Percentiles rank a stretch among this genome's conserved stretches.
These are phyloP conservation scores for Peromyscus eremicus DNA, from an alignment of 2,797 vertebrate genomes.

Conservation along the genomic window DNA sequence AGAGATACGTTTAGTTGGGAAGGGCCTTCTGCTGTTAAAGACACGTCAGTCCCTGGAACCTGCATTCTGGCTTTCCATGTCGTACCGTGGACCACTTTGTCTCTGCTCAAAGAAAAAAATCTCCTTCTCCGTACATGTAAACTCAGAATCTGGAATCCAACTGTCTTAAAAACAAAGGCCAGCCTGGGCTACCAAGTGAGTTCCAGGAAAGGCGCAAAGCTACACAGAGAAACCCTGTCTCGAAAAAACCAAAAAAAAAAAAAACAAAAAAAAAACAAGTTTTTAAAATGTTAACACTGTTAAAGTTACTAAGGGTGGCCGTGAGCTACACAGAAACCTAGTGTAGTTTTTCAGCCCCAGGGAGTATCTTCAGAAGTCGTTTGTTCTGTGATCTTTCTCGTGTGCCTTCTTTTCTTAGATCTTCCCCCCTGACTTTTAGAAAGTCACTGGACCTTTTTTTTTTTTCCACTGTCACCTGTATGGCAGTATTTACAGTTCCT, in stretches of 20 bases:
- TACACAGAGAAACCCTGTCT: too few relatives aligned
- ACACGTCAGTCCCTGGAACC: slow-evolving; percentile 44
- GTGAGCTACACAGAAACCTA: slow-evolving; percentile 30
- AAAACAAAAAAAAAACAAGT: not conserved
- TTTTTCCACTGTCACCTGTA: not conserved
- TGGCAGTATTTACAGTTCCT: not conserved
- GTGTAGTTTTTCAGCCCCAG: not conserved
- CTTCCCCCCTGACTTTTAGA: not conserved
- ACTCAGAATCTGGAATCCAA: slow-evolving; percentile 32
- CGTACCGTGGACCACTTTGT: not conserved
- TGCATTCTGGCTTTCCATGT: not conserved
- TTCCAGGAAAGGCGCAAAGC: too few relatives aligned
- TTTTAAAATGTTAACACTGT: slow-evolving; percentile 23
- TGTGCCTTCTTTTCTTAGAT: slow-evolving; percentile 19
- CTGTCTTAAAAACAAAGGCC: not conserved
- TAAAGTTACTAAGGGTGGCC: slow-evolving; percentile 35
- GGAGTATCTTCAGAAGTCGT: not conserved
- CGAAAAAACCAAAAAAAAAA: too few relatives aligned
- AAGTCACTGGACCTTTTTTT: not conserved
- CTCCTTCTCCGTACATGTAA: not conserved
- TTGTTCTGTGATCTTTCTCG: slow-evolving; percentile 17
- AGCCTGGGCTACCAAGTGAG: too few relatives aligned
- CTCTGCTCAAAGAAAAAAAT: not conserved
- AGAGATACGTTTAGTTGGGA: not conserved
- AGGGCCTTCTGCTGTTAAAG: slow-evolving; percentile 26